These are phyloP conservation scores for Microchirus variegatus DNA, from an alignment of 2,797 vertebrate species.

Conservation along the genomic window DNA sequence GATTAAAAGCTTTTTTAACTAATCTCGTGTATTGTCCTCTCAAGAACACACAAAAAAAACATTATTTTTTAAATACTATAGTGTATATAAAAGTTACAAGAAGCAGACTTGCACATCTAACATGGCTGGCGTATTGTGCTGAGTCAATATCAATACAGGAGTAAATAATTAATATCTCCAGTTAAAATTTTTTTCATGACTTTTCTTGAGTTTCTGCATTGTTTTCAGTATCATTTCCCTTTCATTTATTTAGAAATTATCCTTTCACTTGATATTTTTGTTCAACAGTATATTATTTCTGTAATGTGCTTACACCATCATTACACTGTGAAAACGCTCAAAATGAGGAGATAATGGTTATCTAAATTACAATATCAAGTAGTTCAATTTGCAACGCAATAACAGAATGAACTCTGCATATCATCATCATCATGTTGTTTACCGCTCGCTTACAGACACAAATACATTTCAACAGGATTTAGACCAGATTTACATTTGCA, in stretches of 20 bases:
- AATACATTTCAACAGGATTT: slow-evolving; percentile 5
- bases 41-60: slow-evolving; percentile 8
- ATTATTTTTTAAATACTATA: not conserved
- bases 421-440: slow-evolving; percentile 71
- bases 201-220: not conserved
- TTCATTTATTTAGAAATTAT: not conserved
- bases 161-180: slow-evolving; percentile 4
- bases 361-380: not conserved
- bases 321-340: not conserved
- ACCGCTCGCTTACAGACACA: slow-evolving; percentile 46
- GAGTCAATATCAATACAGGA: slow-evolving; percentile 9
- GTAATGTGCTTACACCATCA: not conserved
- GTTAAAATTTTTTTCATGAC: slow-evolving; percentile 1
- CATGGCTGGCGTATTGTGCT: slow-evolving; percentile 5
- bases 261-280: not conserved
- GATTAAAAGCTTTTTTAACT: slow-evolving; percentile 35
- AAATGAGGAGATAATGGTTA: not conserved
- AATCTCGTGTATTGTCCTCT: slow-evolving; percentile 4
- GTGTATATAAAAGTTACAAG: slow-evolving; percentile 9
- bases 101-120: slow-evolving; percentile 3
- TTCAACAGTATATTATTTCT: not conserved
- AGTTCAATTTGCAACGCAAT: not conserved
- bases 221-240: not conserved
- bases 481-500: slow-evolving; percentile 34
- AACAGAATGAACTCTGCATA: not conserved